Evolutionary conservation across 2,113 vertebrate species (phyloP), one percentile per base, ranked within the genome.

Genomic region (Anguilla rostrata): DNA sequence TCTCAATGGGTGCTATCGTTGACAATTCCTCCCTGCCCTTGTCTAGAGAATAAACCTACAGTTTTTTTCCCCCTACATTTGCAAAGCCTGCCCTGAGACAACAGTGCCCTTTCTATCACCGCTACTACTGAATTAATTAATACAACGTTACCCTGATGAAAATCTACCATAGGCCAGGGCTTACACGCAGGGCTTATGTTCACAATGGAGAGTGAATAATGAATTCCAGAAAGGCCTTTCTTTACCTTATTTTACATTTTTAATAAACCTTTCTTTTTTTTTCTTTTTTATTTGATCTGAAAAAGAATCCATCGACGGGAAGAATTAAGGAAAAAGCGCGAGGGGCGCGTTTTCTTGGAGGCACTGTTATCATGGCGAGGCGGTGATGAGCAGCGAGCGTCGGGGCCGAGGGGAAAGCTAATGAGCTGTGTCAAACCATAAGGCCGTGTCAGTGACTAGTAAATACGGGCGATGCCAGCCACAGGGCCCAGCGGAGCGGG

Each of bases 401-500:
- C 12, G n/a, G 41, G 43, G 63, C 66, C 41, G 49, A 53, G 84
- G 40, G 46, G n/a, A 78, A 34, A n/a, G 18, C 84, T 84, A 84
- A 84, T 84, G 71, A 75, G 71, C 57, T 78, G 84, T 46, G 41
- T 84, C 40, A 46, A 41, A 22, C 79, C 75, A n/a, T 78, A 39
- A 18, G n/a, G 63, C 29, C 66, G 41, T 71, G 66, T 40, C 66
- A 49, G n/a, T 41, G 66, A 71, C 22, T 34, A 84, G n/a, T 39
- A 53, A 53, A 46, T 39, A n/a, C 40, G 63, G 63, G n/a, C 18
- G 15, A 53, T 78, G 3, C 0, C 15, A 20, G 12, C 40, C 22
- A 18, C 40, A 84, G 39, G 18, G 78, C 9, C 26, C 78, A 40
- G 12, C 9, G 29, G 78, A 46, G 57, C 60, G 5, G 5, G 11